A percentile compares a stretch with the other conserved stretches of the same genome.
These are phyloP conservation scores for Lottia gigantea DNA, from an alignment of 2,888 invertebrate species.

Conservation along the genomic window DNA sequence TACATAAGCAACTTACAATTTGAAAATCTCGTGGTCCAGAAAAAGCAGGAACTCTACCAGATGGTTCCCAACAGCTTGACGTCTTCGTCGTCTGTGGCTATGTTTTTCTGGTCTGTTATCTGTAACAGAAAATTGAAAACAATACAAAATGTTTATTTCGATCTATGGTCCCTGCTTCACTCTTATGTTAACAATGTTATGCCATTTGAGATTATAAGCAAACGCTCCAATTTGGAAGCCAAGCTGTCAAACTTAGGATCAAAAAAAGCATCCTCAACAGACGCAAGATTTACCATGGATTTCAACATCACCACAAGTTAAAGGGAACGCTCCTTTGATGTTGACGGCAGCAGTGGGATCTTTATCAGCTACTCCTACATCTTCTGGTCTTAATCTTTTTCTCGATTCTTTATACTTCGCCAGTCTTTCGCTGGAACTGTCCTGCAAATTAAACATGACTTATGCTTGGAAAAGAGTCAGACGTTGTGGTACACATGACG, in stretches of 20 bases:
- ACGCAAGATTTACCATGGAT: neutral
- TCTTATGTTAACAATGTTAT: neutral
- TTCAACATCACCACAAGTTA: neutral
- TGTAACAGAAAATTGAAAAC: neutral
- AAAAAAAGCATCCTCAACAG: no score
- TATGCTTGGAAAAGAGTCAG: no score
- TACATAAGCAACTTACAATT: neutral
- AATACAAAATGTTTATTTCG: neutral
- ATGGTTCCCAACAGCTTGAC: conserved; percentile 11
- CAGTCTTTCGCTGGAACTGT: neutral
- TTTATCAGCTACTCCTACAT: neutral
- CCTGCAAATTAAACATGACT: neutral
- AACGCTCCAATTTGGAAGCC: no score
- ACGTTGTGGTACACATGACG: no score
- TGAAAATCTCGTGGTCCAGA: conserved; percentile 5
- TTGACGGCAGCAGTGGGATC: neutral
- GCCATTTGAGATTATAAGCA: no score
- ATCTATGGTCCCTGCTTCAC: no score
- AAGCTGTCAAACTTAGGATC: no score
- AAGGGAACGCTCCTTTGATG: neutral
- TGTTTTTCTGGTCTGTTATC: neutral
- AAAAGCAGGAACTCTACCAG: conserved; percentile 15
- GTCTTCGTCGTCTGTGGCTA: neutral
- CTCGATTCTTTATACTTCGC: neutral
- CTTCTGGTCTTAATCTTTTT: neutral